Base-by-base conservation (phyloP, 2,888 invertebrate genomes). In the Argynnis bischoffii region DNA sequence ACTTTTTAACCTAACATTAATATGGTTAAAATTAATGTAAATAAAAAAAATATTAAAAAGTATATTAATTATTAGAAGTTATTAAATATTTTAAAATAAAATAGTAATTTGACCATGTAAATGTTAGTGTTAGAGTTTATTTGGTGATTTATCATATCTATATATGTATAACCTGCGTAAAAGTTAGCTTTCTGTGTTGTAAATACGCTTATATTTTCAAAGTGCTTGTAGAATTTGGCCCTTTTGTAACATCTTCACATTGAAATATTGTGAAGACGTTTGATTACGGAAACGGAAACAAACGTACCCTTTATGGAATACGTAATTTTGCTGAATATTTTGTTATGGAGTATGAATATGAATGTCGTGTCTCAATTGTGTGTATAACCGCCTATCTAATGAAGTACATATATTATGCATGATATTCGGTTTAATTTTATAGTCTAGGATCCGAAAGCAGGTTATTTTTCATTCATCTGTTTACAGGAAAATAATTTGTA, bases 281-380 rank as follows among this genome's bases (percentile, higher is more conserved):
- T 79, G 78, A 79, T 78, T 79, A 77, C 76, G 63, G 69, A 74
- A 74, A 67, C 78, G 76, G 75, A 75, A 76, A 72, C 71, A 60
- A 53, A 60, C 50, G 63, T 51, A 72, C 69, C 70, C 70, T 59
- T 67, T 67, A 53, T 51, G 55, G 77, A 74, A 72, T 75, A 72
- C 69, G 70, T 72, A 72, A 76, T 76, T 71, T 69, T 55, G 65
- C 55, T 59, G 67, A 66, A 69, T 74, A 72, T 71, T 75, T 63
- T 63, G 67, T 66, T 65, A 66, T 66, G 51, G 35, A 55, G 57
- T 64, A 70, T 69, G 69, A 72, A 72, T 74, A 67, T 63, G 66
- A 73, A 73, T 73, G 53, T 67, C 61, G 13, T 54, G 55, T 46
- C 60, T 55, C 54, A 67, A 68, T 66, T 71, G 55, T 66, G 63